Conservation (phyloP, 2,888 invertebrate genomes). For the Icerya purchasi region DNA sequence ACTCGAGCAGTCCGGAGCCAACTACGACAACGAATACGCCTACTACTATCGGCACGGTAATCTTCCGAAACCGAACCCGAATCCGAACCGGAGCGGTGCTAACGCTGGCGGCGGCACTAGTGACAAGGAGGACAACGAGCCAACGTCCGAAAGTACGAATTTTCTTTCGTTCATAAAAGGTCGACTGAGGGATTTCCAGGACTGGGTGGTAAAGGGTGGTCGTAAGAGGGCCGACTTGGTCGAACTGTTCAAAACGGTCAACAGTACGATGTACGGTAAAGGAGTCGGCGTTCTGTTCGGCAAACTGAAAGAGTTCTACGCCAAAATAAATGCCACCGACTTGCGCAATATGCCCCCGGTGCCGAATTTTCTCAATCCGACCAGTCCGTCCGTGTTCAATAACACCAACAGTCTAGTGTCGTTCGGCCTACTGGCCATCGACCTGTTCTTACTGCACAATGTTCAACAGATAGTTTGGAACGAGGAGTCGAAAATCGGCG, state of each 20-base stretch:
- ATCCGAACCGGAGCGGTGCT: not conserved
- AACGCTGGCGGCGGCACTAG: slow-evolving; percentile 29
- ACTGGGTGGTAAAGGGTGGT: slow-evolving; percentile 29
- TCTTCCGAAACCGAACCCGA: not conserved
- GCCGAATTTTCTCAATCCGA: slow-evolving; percentile 17
- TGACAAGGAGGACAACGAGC: not conserved
- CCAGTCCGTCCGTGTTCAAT: slow-evolving; percentile 24
- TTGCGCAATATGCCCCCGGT: slow-evolving; percentile 21
- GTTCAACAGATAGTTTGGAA: slow-evolving; percentile 36
- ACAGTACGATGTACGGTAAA: slow-evolving; percentile 31
- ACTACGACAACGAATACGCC: slow-evolving; percentile 2
- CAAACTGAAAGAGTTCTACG: slow-evolving; percentile 32
- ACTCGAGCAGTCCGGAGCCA: not conserved
- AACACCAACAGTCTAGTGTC: slow-evolving; percentile 32
- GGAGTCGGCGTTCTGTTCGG: slow-evolving; percentile 30
- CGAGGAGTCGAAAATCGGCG: slow-evolving; percentile 29
- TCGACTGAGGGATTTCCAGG: slow-evolving; percentile 31
- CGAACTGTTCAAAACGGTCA: slow-evolving; percentile 29
- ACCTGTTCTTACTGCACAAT: slow-evolving; percentile 34
- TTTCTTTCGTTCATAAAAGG: slow-evolving; percentile 29
- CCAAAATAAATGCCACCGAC: slow-evolving; percentile 26
- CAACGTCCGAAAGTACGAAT: slow-evolving; percentile 27
- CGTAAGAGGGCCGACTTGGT: slow-evolving; percentile 20
- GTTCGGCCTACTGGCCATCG: slow-evolving; percentile 34
- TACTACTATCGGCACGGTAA: slow-evolving; percentile 9